These are phyloP conservation scores for Sipha flava DNA, from an alignment of 1,140 invertebrate species.

Conservation along the genomic window DNA sequence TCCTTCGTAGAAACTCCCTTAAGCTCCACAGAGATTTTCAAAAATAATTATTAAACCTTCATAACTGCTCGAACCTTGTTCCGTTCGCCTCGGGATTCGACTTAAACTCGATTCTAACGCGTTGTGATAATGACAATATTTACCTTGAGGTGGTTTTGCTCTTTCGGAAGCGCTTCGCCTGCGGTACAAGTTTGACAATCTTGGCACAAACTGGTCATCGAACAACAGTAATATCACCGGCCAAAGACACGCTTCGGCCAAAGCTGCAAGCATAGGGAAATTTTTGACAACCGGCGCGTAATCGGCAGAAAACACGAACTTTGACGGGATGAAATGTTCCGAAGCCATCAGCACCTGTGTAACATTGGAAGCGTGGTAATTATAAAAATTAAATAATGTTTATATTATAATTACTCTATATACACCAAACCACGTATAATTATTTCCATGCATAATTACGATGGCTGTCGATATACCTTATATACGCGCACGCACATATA, in stretches of 20 bases:
- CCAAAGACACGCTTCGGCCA: conserved; percentile 47
- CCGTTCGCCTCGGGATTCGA: no score
- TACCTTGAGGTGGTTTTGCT: conserved; percentile 39
- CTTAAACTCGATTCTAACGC: no score
- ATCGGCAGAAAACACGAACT: neutral
- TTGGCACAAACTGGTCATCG: conserved; percentile 48
- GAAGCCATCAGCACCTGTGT: conserved; percentile 33
- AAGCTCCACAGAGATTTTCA: no score
- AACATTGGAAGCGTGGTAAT: no score
- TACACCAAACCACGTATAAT: no score
- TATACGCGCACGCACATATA: no score
- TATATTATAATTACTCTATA: no score
- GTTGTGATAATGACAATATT: neutral
- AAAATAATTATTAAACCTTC: no score
- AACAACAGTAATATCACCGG: conserved; percentile 47
- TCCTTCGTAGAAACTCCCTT: no score
- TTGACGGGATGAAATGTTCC: conserved; percentile 31
- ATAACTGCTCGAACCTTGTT: no score
- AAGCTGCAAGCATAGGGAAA: conserved; percentile 44
- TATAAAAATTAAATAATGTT: neutral
- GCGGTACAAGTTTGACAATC: conserved; percentile 47
- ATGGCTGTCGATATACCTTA: no score
- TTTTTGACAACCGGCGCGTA: conserved; percentile 10
- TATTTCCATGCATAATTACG: no score
- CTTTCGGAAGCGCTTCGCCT: conserved; percentile 37